Conservation (phyloP, 2,888 invertebrate genomes). For the Xanthorhoe designata region DNA sequence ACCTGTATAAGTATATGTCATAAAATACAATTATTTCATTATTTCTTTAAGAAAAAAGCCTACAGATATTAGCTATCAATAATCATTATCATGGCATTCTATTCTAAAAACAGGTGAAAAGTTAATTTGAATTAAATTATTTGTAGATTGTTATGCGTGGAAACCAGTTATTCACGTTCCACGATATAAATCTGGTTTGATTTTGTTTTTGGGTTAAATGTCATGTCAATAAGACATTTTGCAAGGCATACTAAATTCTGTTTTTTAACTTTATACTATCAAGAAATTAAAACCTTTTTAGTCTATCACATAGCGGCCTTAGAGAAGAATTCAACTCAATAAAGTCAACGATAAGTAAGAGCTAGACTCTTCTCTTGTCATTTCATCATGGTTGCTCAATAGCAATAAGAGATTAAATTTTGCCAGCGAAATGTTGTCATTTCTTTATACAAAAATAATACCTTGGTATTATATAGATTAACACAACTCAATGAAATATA, state of each 20-base stretch:
- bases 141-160: conserved; percentile 5
- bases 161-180: conserved; percentile 24
- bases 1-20: no score
- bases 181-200: conserved; percentile 9
- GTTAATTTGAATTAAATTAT: not conserved
- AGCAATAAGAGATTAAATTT: no score
- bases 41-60: not conserved
- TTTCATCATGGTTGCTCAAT: no score
- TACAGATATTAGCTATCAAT: not conserved
- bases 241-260: not conserved
- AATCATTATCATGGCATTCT: not conserved
- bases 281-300: not conserved
- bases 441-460: no score
- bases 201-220: conserved; percentile 10
- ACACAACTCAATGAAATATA: no score
- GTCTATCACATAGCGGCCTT: no score
- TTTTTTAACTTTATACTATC: not conserved
- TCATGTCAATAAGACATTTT: conserved; percentile 3
- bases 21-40: no score
- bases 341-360: no score
- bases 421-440: no score
- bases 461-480: no score
- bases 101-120: conserved; percentile 6
- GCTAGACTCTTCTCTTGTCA: no score
- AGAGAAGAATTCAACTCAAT: no score